Evolutionary conservation across 1,140 invertebrate species (phyloP), one percentile per base, ranked within the genome.

Genomic region (Drosophila serrata): DNA sequence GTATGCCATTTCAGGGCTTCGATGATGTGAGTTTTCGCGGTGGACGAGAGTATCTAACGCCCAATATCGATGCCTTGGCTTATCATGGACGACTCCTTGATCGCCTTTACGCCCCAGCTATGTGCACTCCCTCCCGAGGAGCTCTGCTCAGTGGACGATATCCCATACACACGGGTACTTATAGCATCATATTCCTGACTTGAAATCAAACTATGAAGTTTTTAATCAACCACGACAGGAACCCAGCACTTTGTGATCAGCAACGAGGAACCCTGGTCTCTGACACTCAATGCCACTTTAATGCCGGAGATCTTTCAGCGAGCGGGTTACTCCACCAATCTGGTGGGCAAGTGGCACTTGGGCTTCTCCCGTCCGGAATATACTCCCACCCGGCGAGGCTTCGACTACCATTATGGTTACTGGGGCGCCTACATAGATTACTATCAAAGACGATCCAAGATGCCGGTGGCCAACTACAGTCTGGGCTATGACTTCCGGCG

Each of bases 301-400:
- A 91, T 98, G 57, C 96, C 97, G 0, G 93, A 98, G 93, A 95
- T 96, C 79, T 93, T 99, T 29, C 95, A 95, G 84, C 93, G 95
- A 22, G 90, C 95, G 0, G 97, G 97, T 0, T 99, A 98, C 92
- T 93, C 93, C 6, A 98, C 97, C 1, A 96, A 97, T 92, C 94
- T 97, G 37, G 94, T 99, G 24, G 98, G 98, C n/a, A 99, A 99
- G 93, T 98, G 97, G 97, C 97, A 98, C 84, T 93, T 97, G 58
- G 97, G 97, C 2, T 96, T 94, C 70, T 95, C 94, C 62, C 93
- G 94, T 24, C 94, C 93, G n/a, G 95, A 95, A 64, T 97, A 96
- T 79, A 96, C 97, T 6, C 97, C 97, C 1, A 96, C 95, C 0
- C 94, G 93, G 19, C 94, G 97, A 15, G 97, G 97, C n/a, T 98